These are phyloP conservation scores for Mus spretus DNA, from an alignment of 2,797 vertebrate genomes.

Conservation along the genomic window DNA sequence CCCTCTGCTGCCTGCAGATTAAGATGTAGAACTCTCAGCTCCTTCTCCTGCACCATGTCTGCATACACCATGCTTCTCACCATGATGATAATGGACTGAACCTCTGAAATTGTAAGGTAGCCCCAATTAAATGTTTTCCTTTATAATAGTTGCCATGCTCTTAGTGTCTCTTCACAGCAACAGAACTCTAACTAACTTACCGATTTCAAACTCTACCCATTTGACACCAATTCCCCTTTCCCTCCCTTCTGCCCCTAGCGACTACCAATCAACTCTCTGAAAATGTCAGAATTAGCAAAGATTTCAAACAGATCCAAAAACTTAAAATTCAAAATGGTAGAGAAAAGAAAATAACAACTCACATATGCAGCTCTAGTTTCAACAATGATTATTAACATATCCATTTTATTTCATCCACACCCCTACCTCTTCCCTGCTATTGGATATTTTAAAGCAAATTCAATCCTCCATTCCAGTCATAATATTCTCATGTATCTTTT, in stretches of 20 bases:
- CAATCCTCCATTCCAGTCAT: background rate
- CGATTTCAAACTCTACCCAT: background rate
- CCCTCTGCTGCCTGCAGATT: background rate
- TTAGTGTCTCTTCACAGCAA: background rate
- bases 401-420: background rate
- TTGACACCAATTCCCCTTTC: background rate
- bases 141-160: background rate
- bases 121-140: background rate
- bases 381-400: background rate
- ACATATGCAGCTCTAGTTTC: background rate
- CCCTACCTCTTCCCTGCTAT: background rate
- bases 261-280: background rate
- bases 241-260: background rate
- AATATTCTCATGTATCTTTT: background rate
- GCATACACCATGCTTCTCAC: background rate
- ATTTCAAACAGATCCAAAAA: background rate
- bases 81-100: background rate
- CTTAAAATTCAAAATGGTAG: background rate
- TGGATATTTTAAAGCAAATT: constrained; percentile 47
- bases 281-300: background rate
- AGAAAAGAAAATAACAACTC: background rate
- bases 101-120: background rate
- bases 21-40: background rate
- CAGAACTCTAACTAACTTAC: background rate
- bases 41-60: background rate